These are phyloP conservation scores for Euspilapteryx auroguttella DNA, from an alignment of 2,888 invertebrate genomes.

Conservation along the genomic window DNA sequence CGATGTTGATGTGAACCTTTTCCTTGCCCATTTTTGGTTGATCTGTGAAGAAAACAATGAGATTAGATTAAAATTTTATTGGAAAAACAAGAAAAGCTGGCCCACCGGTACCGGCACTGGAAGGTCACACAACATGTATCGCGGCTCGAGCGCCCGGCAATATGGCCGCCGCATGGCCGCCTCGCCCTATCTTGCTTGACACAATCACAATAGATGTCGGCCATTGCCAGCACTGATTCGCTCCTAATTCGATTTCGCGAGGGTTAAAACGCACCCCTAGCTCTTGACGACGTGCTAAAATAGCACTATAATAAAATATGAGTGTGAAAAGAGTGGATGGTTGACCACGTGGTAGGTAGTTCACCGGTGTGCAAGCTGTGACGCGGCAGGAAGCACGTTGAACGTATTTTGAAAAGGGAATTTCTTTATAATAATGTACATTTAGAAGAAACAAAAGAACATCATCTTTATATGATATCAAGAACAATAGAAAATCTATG, in stretches of 20 bases:
- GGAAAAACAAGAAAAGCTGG: too few relatives aligned
- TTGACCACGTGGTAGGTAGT: conserved; percentile 52
- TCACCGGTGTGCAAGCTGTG: conserved; percentile 39
- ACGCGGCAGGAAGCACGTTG: conserved; percentile 44
- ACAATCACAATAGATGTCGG: conserved; percentile 52
- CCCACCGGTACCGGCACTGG: conserved; percentile 27
- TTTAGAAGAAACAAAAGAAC: too few relatives aligned
- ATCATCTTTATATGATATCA: too few relatives aligned
- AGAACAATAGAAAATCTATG: too few relatives aligned
- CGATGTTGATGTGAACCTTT: conserved; percentile 98
- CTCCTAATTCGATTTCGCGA: too few relatives aligned
- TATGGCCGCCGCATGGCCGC: conserved; percentile 60
- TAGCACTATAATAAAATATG: too few relatives aligned
- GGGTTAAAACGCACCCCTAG: too few relatives aligned
- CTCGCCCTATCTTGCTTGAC: conserved; percentile 61
- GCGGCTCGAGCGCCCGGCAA: conserved; percentile 42
- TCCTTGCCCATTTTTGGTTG: conserved; percentile 91
- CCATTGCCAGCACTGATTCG: conserved; percentile 22
- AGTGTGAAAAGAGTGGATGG: too few relatives aligned
- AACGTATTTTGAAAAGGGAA: conserved; percentile 19
- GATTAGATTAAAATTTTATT: too few relatives aligned
- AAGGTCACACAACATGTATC: conserved; percentile 46
- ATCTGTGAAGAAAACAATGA: conserved; percentile 39
- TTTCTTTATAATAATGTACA: too few relatives aligned
- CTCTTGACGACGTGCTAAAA: too few relatives aligned